Evolutionary conservation across 1,140 invertebrate genomes (phyloP).

Genomic region (Stratiolaelaps scimitus): DNA sequence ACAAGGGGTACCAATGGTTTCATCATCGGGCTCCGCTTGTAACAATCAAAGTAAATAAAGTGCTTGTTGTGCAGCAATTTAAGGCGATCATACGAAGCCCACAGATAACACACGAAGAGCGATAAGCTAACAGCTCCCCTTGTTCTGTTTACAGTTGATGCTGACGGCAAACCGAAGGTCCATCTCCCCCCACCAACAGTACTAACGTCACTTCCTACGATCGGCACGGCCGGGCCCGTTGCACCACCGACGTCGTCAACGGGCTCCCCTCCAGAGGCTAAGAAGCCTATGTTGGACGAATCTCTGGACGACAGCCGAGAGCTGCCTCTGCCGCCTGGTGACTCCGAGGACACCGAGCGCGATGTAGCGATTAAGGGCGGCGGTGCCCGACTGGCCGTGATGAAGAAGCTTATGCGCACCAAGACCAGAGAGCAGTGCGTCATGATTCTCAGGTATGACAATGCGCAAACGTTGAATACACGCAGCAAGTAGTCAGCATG

Average conservation of each 20-base stretch:
- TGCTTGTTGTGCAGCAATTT: no score
- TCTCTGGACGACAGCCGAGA: slow-evolving; percentile 4
- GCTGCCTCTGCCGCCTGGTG: slow-evolving; percentile 12
- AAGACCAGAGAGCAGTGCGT: slow-evolving; percentile 25
- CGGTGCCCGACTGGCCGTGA: slow-evolving; percentile 11
- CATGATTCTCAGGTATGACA: slow-evolving; percentile 22
- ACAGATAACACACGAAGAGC: no score
- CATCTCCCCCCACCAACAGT: slow-evolving; percentile 47
- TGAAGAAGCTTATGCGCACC: slow-evolving; percentile 9
- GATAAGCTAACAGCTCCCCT: no score
- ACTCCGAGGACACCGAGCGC: slow-evolving; percentile 20
- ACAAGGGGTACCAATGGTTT: no score
- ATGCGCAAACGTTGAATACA: no score
- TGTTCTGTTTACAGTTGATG: slow-evolving; percentile 25
- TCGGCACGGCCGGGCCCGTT: slow-evolving; percentile 26
- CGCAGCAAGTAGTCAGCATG: no score
- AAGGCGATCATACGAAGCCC: no score
- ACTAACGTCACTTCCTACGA: slow-evolving; percentile 34
- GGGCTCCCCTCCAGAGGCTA: slow-evolving; percentile 2
- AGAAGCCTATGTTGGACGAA: slow-evolving; percentile 19
- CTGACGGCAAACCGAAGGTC: slow-evolving; percentile 21
- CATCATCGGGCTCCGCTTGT: no score
- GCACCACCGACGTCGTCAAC: neutral
- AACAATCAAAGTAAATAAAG: no score
- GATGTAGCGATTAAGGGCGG: slow-evolving; percentile 23